Evolutionary conservation across 2,888 invertebrate species (phyloP), one percentile per base, ranked within the genome.

Genomic region (Oligia strigilis): DNA sequence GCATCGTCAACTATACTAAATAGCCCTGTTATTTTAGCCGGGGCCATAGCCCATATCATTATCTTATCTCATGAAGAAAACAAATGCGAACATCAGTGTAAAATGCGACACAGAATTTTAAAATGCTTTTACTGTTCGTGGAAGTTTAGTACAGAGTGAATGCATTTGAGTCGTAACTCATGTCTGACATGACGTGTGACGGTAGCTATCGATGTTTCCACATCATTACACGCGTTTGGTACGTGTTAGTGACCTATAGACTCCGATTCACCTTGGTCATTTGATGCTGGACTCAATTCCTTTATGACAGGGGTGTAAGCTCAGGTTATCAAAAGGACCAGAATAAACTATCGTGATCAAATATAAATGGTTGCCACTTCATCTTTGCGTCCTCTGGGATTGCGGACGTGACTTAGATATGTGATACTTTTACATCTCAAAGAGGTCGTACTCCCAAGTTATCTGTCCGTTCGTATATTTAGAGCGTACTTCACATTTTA

Each of bases 111-210:
- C 40, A 62, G 9, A 78, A 60, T 71, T 70, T 71, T 71, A 84
- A 84, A 84, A 64, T 71, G 49, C 36, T 73, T 72, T 87, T 72
- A 76, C 66, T 64, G 58, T 64, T 29, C n/a, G 55, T 36, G n/a
- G 58, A 17, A 66, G 58, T 70, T 75, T 52, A 55, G 77, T 46
- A 58, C 69, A 65, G 64, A 60, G 46, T 75, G 82, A 62, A 58
- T 74, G 72, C 70, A 87, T 87, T 73, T 72, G 46, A 71, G 36
- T 73, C 84, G 66, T 82, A 77, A 89, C 80, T 77, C 85, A 87
- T 70, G 36, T 72, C 70, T 46, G 43, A 74, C n/a, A 67, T 79
- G 87, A 85, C 88, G 66, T 49, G 71, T 79, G 82, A 64, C 82
- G 66, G 60, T 60, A 75, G 64, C 69, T 80, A 82, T 87, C 80